Base-by-base conservation (phyloP, 1,140 invertebrate genomes). In the Brachionus koreanus region DNA sequence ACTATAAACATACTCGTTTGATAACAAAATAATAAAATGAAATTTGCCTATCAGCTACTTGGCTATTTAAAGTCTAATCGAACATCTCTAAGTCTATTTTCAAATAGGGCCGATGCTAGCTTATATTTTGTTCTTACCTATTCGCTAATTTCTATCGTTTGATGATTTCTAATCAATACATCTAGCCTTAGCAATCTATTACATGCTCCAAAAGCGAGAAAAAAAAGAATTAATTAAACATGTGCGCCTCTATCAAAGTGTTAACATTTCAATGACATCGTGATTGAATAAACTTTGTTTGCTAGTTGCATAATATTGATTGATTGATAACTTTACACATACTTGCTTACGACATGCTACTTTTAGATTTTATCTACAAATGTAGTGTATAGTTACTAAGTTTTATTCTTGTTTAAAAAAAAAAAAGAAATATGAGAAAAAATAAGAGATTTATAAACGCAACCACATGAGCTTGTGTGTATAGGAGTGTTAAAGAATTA, bases 11-110 rank as follows among this genome's bases (percentile, higher is more conserved):
- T 69, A 39, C 19, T 57, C 33, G 65, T 69, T 29, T 69, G 16
- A 69, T 69, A 69, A 69, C 16, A 69, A 19, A 69, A 39, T 39
- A 37, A 37, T 69, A 69, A 39, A 37, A 19, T 37, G 37, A 69
- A 69, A 69, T 69, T 69, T 69, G 65, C 65, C 65, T 69, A 69
- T 39, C 35, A 69, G 65, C 65, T 69, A 69, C 65, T 69, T 69
- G 65, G 39, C 65, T 69, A 69, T 37, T 69, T 69, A 37, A 69
- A 39, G 37, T 19, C 16, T 69, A 37, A 19, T 37, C 37, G 16
- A 39, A 37, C 63, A 65, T 65, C 63, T 65, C 33, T 65, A 65
- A 65, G 25, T 65, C 63, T 33, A 65, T 33, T 23, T 16, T 57
- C n/a, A 57, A 57, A 57, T 6, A 69, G 9, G 39, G 65, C 65